Evolutionary conservation across 1,140 invertebrate genomes (phyloP).

Genomic region (Pteromalus puparum): DNA sequence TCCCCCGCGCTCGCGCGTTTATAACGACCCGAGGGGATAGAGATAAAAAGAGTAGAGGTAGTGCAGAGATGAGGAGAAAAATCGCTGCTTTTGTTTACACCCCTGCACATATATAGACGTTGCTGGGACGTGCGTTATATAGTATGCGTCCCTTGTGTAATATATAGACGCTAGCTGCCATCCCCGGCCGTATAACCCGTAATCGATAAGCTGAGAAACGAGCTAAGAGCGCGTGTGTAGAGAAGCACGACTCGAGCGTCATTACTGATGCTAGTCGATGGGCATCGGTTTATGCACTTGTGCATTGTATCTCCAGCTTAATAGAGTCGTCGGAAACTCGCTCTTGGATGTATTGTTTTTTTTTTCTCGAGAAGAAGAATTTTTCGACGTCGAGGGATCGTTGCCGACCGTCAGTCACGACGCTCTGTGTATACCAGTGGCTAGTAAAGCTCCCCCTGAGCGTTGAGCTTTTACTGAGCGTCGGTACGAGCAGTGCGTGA

Average conservation of each 20-base stretch:
- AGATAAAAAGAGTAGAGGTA: constrained; percentile 6
- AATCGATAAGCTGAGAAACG: constrained; percentile 33
- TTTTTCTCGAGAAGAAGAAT: too few species aligned
- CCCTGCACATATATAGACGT: neutral
- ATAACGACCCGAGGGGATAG: constrained; percentile 9
- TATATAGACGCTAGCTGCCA: too few species aligned
- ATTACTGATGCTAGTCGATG: too few species aligned
- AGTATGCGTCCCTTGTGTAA: too few species aligned
- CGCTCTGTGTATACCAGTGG: neutral
- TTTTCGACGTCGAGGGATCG: too few species aligned
- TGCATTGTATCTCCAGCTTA: too few species aligned
- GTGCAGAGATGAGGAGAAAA: neutral
- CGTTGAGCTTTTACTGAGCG: neutral
- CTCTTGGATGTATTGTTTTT: too few species aligned
- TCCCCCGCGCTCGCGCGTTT: too few species aligned
- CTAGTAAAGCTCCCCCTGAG: neutral
- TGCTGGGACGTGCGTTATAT: too few species aligned
- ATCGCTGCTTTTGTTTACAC: constrained; percentile 33
- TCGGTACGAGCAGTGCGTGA: neutral
- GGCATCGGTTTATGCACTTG: neutral
- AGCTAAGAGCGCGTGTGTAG: neutral
- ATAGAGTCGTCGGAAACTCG: too few species aligned
- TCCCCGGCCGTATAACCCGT: neutral
- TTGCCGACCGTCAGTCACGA: neutral
- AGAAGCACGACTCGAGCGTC: neutral